phyloP scores from a whole-genome alignment of 1,140 invertebrate genomes.

The Drosophila arawakana region DNA sequence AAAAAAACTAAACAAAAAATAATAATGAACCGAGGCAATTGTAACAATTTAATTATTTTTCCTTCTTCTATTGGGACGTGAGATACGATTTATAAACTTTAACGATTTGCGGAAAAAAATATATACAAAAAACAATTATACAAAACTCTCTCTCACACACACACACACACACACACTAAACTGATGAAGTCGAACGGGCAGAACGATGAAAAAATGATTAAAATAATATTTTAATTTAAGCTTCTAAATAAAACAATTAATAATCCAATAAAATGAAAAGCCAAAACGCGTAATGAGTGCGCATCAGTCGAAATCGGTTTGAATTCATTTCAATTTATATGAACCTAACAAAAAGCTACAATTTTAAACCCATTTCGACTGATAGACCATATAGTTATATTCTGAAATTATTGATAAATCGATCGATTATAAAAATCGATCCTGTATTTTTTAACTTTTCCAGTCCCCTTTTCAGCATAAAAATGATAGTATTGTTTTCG shows the following conservation, averaged over 20 bases:
- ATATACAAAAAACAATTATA: conserved; percentile 47
- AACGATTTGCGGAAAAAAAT: conserved; percentile 59
- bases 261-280: conserved; percentile 73
- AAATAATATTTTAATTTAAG: conserved; percentile 82
- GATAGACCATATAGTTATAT: conserved; percentile 1
- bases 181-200: conserved; percentile 67
- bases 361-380: conserved; percentile 27
- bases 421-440: too few species aligned
- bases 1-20: conserved; percentile 35
- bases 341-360: neutral
- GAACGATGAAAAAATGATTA: conserved; percentile 73
- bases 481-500: neutral
- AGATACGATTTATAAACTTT: conserved; percentile 52
- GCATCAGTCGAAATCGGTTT: conserved; percentile 26
- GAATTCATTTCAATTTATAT: neutral
- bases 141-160: conserved; percentile 36
- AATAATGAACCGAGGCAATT: conserved; percentile 62
- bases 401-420: neutral
- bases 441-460: neutral
- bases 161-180: conserved; percentile 61
- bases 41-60: conserved; percentile 59
- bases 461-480: neutral
- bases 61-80: conserved; percentile 49
- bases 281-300: conserved; percentile 22
- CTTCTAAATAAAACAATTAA: conserved; percentile 82